phyloP scores from a whole-genome alignment of 1,140 invertebrate species.

The Pogonognathellus flavescens region DNA sequence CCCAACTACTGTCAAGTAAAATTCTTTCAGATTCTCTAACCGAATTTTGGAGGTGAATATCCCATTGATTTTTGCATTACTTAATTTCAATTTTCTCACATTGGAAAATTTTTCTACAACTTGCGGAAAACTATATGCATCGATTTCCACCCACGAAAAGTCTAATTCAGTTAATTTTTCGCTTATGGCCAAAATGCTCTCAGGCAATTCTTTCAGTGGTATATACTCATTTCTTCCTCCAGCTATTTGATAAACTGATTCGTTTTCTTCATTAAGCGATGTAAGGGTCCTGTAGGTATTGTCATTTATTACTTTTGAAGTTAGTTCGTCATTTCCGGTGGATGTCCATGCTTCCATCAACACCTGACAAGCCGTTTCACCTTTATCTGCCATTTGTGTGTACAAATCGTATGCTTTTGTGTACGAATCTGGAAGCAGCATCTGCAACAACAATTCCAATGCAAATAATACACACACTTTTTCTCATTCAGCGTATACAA shows the following conservation, averaged over 20 bases:
- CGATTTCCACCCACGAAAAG: background rate
- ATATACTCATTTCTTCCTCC: background rate
- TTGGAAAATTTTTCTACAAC: constrained; percentile 1
- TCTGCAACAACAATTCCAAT: background rate
- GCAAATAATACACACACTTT: no score
- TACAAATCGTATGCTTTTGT: constrained; percentile 14
- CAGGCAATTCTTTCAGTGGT: background rate
- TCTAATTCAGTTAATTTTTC: background rate
- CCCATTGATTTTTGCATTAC: background rate
- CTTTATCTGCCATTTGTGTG: constrained; percentile 5
- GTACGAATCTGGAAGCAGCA: constrained; percentile 2
- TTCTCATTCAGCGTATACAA: no score
- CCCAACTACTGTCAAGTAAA: background rate
- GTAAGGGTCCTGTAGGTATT: background rate
- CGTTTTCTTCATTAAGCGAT: background rate
- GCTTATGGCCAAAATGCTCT: background rate
- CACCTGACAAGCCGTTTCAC: background rate
- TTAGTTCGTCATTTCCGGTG: background rate
- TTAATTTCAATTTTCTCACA: background rate
- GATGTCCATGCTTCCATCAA: background rate
- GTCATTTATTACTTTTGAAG: background rate
- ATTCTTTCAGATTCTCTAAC: background rate
- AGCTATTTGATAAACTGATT: background rate
- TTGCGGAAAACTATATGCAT: background rate
- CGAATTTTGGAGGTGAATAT: constrained; percentile 1